A percentile compares a stretch with the other conserved stretches of the same genome.
phyloP scores from a whole-genome alignment of 2,888 invertebrate species.

The Cybosia mesomella region DNA sequence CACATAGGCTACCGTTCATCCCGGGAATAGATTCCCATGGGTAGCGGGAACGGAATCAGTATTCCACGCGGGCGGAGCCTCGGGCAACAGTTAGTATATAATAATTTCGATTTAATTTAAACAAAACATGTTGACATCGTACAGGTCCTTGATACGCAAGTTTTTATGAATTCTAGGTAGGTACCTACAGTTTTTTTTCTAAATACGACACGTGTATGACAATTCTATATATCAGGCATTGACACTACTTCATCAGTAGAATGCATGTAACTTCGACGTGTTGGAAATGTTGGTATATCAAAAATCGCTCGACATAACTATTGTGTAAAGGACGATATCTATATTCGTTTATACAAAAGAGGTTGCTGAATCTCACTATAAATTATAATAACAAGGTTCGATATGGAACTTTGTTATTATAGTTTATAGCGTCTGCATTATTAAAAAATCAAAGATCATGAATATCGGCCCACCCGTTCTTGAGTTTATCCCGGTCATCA shows the following conservation, averaged over 20 bases:
- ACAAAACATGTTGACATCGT: too few species aligned
- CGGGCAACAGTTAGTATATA: too few species aligned
- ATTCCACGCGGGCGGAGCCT: too few species aligned
- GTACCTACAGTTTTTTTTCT: not conserved
- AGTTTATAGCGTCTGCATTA: not conserved
- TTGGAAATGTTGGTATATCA: constrained; percentile 20
- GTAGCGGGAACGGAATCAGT: too few species aligned
- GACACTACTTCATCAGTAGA: constrained; percentile 22
- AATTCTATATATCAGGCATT: constrained; percentile 20
- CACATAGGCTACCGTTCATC: too few species aligned
- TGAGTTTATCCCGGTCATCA: too few species aligned
- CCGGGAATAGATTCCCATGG: too few species aligned
- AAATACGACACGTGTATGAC: not conserved
- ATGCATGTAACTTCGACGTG: constrained; percentile 31
- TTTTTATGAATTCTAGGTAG: too few species aligned
- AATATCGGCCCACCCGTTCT: too few species aligned
- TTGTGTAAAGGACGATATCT: not conserved
- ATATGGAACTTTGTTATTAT: not conserved
- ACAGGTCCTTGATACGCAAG: too few species aligned
- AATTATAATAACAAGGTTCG: constrained; percentile 7
- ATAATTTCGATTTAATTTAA: too few species aligned
- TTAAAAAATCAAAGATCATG: too few species aligned
- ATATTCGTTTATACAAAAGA: not conserved
- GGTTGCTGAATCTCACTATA: not conserved
- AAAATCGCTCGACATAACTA: constrained; percentile 9